Evolutionary conservation across 2,888 invertebrate genomes (phyloP), one percentile per base, ranked within the genome.

Genomic region (Chrysodeixis includens): DNA sequence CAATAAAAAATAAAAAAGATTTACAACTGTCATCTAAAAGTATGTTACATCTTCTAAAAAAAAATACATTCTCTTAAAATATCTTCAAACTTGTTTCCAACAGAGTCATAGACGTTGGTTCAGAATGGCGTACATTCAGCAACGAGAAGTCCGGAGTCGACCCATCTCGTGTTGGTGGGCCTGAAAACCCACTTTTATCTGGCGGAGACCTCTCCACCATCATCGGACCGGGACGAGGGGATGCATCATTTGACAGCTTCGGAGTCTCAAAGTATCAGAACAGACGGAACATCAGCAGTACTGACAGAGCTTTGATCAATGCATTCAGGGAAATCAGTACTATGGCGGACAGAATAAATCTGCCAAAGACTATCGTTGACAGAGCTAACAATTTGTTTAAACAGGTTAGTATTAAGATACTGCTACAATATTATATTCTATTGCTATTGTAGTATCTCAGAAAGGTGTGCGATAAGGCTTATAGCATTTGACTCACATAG

Each of bases 91-190:
- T 22, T 63, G 2, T 56, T 22, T 57, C 88, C 86, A 40, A 66
- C 90, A 99, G 99, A 88, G 99, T 99, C 0, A 99, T 99, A 77
- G 99, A 99, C 93, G 99, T 99, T n/a, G 99, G 99, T 40, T 99
- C 99, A 4, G 99, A 99, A 93, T 99, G 99, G 99, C 96, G 99
- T 90, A 99, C 99, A 68, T 99, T 99, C 93, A 99, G 99, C 87
- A 99, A 99, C 90, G 99, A 99, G 89, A 99, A 99, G 87, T 97
- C 97, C 61, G 98, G 98, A 9, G 98, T 98, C 0, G 99, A 99
- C 93, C 99, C 99, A 5, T 99, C 99, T 93, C 99, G 99, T 97
- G 99, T 99, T 74, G 99, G 99, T 95, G 99, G 99, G 0, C 99
- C 99, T 0, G 99, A 99, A 95, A 99, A 99, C 95, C 98, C 99